These are phyloP conservation scores for Melipona beecheii DNA, from an alignment of 2,888 invertebrate species.

Conservation along the genomic window DNA sequence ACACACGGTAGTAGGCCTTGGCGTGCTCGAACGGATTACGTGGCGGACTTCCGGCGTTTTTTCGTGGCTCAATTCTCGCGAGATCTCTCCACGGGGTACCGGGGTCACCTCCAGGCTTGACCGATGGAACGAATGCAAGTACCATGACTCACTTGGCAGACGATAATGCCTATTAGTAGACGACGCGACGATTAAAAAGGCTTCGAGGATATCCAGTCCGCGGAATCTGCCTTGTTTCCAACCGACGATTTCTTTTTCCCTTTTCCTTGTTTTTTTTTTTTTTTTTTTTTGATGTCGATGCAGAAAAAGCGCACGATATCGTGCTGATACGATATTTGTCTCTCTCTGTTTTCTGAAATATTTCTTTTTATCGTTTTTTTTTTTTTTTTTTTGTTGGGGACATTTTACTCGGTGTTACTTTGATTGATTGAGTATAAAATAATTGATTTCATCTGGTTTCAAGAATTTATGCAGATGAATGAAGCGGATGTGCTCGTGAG, in stretches of 20 bases:
- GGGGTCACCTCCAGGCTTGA: conserved; percentile 54
- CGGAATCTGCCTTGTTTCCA: conserved; percentile 18
- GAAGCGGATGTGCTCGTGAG: too few relatives aligned
- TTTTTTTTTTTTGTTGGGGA: background rate
- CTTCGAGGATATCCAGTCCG: conserved; percentile 47
- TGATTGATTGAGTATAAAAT: background rate
- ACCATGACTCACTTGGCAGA: conserved; percentile 33
- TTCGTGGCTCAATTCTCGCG: conserved; percentile 56
- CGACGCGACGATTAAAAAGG: conserved; percentile 38
- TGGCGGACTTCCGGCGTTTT: conserved; percentile 71
- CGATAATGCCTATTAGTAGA: conserved; percentile 14
- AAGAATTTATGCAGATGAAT: too few relatives aligned
- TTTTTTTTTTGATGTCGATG: background rate
- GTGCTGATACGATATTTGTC: background rate
- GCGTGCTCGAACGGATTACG: conserved; percentile 67
- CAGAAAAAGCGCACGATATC: background rate
- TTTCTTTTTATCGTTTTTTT: background rate
- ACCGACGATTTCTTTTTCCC: background rate
- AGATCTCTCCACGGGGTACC: conserved; percentile 5
- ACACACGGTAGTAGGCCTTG: conserved; percentile 67
- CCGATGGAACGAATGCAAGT: conserved; percentile 34
- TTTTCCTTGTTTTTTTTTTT: background rate
- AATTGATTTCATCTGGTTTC: too few relatives aligned
- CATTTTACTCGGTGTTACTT: background rate
- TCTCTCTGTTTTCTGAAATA: background rate